Evolutionary conservation across 1,140 invertebrate genomes (phyloP).

Genomic region (Tetragonula clypearis): DNA sequence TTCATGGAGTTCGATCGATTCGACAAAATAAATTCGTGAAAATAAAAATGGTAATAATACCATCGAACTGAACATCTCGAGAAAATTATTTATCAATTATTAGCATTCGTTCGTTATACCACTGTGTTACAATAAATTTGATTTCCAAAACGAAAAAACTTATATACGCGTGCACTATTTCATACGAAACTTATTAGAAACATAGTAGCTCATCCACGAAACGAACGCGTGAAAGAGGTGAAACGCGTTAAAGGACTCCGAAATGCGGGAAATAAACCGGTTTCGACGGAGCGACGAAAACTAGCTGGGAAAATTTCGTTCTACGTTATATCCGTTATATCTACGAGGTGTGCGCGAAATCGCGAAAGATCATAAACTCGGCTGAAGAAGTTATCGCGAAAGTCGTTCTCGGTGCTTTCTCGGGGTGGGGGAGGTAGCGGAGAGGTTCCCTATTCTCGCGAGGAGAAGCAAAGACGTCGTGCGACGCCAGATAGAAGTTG

Average conservation of each 20-base stretch:
- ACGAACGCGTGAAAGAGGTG: too few relatives aligned
- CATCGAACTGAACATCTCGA: too few relatives aligned
- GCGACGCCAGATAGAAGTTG: conserved; percentile 14
- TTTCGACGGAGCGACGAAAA: not conserved
- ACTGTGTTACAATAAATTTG: too few relatives aligned
- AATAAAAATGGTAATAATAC: too few relatives aligned
- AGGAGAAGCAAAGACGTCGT: not conserved
- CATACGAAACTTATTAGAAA: too few relatives aligned
- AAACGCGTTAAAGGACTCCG: not conserved
- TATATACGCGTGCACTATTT: too few relatives aligned
- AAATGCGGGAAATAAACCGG: not conserved
- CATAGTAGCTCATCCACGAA: too few relatives aligned
- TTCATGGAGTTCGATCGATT: too few relatives aligned
- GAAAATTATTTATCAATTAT: too few relatives aligned
- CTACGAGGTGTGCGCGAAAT: conserved; percentile 25
- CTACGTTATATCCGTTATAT: not conserved
- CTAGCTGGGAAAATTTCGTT: not conserved
- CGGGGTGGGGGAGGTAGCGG: not conserved
- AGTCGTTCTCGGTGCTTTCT: not conserved
- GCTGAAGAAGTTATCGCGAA: conserved; percentile 42
- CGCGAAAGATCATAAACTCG: conserved; percentile 41
- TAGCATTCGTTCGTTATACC: too few relatives aligned
- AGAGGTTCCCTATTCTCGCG: not conserved
- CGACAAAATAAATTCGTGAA: too few relatives aligned
- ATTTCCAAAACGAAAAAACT: too few relatives aligned